Conservation (phyloP, 2,113 vertebrate genomes). For the Stercorarius parasiticus region DNA sequence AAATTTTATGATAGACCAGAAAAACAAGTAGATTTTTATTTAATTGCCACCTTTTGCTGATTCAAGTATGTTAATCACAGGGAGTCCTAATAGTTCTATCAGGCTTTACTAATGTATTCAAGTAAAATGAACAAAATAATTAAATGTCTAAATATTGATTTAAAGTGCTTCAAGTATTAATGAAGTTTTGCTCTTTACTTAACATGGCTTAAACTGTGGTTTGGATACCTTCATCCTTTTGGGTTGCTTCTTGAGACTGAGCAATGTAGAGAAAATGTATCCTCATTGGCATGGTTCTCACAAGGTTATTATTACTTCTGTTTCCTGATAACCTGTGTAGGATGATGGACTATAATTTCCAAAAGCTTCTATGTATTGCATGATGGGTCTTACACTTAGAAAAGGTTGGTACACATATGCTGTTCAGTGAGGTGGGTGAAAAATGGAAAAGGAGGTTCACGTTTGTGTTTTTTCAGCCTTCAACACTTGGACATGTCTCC, state of each 20-base stretch:
- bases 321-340: background rate
- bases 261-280: background rate
- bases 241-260: background rate
- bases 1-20: conserved; percentile 73
- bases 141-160: conserved; percentile 81
- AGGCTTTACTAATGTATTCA: conserved; percentile 74
- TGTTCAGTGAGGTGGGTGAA: background rate
- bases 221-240: conserved; percentile 24
- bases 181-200: conserved; percentile 66
- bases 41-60: conserved; percentile 78
- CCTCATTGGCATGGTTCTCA: background rate
- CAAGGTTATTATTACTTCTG: background rate
- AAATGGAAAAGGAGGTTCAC: background rate
- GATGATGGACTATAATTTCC: background rate
- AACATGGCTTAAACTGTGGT: conserved; percentile 44
- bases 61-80: conserved; percentile 78
- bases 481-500: background rate
- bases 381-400: background rate
- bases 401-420: background rate
- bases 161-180: conserved; percentile 74
- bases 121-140: conserved; percentile 78
- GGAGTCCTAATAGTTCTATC: conserved; percentile 71
- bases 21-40: conserved; percentile 71
- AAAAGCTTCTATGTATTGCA: background rate
- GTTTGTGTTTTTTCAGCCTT: background rate